phyloP scores from a whole-genome alignment of 2,113 vertebrate species.

The Cisticola juncidis region DNA sequence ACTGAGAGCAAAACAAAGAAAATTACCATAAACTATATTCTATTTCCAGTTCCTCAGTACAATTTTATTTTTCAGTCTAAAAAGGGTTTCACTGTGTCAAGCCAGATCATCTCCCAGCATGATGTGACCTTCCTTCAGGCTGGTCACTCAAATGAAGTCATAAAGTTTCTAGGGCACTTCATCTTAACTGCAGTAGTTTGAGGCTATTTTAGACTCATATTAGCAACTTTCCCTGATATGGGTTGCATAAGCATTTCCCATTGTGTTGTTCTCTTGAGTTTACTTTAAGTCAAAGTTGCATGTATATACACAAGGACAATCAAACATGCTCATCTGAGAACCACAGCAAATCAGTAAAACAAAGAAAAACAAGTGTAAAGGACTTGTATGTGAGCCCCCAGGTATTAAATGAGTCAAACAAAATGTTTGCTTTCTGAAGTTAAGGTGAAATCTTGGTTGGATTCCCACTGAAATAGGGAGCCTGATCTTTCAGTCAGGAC shows the following conservation, averaged over 20 bases:
- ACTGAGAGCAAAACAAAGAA: background rate
- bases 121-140: conserved; percentile 56
- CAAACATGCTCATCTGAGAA: background rate
- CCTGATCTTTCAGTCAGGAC: background rate
- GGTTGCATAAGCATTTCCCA: background rate
- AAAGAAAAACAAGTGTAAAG: background rate
- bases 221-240: background rate
- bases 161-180: conserved; percentile 19
- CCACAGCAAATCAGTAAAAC: background rate
- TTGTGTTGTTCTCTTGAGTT: background rate
- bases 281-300: background rate
- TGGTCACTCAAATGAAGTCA: conserved; percentile 38
- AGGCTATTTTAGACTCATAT: background rate
- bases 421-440: background rate
- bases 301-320: background rate
- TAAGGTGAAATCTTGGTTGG: background rate
- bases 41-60: background rate
- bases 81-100: background rate
- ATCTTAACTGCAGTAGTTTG: background rate
- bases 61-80: conserved; percentile 2
- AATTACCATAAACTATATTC: background rate
- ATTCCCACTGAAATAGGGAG: background rate
- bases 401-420: background rate
- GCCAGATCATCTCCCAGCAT: background rate
- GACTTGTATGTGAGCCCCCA: background rate